These are phyloP conservation scores for Celastrina argiolus DNA, from an alignment of 2,888 invertebrate species.

Conservation along the genomic window DNA sequence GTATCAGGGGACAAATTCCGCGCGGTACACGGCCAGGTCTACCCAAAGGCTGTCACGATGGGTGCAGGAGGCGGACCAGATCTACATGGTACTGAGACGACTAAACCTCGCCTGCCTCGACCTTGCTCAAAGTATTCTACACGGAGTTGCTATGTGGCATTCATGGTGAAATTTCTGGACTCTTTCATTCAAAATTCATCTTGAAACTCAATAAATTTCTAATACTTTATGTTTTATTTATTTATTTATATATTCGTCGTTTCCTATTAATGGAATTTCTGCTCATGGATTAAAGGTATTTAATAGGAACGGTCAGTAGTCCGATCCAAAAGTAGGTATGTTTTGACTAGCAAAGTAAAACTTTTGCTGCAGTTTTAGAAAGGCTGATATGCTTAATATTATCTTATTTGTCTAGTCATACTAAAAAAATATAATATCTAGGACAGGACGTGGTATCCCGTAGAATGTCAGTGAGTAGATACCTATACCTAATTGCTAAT, in stretches of 20 bases:
- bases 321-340: too few species aligned
- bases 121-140: constrained; percentile 30
- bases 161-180: constrained; percentile 55
- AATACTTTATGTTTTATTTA: background rate
- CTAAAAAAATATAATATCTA: too few species aligned
- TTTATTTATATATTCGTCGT: background rate
- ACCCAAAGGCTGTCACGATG: background rate
- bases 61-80: background rate
- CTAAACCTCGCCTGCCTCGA: constrained; percentile 26
- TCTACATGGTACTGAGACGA: background rate
- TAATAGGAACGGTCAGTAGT: too few species aligned
- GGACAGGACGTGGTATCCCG: too few species aligned
- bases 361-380: too few species aligned
- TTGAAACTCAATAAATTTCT: constrained; percentile 30
- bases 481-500: too few species aligned
- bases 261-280: too few species aligned
- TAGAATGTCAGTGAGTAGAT: too few species aligned
- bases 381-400: too few species aligned
- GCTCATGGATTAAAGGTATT: too few species aligned
- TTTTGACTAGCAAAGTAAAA: too few species aligned
- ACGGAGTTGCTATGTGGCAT: constrained; percentile 47
- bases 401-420: too few species aligned
- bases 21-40: background rate
- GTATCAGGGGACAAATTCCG: background rate
- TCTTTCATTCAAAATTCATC: constrained; percentile 58